A percentile compares a stretch with the other conserved stretches of the same genome.
Conservation (phyloP, 2,888 invertebrate species). For the Plagodis dolabraria region DNA sequence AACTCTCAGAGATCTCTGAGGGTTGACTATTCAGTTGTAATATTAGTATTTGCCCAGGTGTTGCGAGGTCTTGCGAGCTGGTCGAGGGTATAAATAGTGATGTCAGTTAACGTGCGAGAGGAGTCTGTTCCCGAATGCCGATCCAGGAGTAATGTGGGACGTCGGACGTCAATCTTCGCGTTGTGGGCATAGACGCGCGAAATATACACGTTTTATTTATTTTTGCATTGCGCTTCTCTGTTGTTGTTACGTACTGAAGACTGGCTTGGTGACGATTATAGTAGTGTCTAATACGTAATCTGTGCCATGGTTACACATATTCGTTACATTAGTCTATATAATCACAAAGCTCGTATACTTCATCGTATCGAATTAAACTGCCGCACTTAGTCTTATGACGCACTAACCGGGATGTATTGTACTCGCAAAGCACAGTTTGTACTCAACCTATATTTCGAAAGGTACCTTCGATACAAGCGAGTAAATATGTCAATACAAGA, state of each 20-base stretch:
- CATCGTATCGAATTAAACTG: too few species aligned
- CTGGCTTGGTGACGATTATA: not conserved
- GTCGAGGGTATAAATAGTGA: conserved; percentile 70
- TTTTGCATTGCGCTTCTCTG: conserved; percentile 12
- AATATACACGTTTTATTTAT: conserved; percentile 10
- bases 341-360: too few species aligned
- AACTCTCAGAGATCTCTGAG: conserved; percentile 41
- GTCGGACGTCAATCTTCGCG: conserved; percentile 66
- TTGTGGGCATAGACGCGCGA: conserved; percentile 17
- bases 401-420: too few species aligned
- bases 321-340: too few species aligned
- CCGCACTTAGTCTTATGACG: too few species aligned
- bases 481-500: too few species aligned
- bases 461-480: too few species aligned
- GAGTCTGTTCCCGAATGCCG: conserved; percentile 75
- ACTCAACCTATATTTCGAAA: too few species aligned
- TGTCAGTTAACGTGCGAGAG: conserved; percentile 68
- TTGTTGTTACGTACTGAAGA: conserved; percentile 1
- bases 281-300: not conserved
- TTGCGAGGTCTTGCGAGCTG: conserved; percentile 51
- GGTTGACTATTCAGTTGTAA: conserved; percentile 20
- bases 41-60: conserved; percentile 53
- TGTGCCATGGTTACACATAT: too few species aligned
- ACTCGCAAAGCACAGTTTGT: too few species aligned
- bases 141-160: conserved; percentile 71